Conservation (phyloP, 1,140 invertebrate genomes). For the Ceratoteleas bidentatus region DNA sequence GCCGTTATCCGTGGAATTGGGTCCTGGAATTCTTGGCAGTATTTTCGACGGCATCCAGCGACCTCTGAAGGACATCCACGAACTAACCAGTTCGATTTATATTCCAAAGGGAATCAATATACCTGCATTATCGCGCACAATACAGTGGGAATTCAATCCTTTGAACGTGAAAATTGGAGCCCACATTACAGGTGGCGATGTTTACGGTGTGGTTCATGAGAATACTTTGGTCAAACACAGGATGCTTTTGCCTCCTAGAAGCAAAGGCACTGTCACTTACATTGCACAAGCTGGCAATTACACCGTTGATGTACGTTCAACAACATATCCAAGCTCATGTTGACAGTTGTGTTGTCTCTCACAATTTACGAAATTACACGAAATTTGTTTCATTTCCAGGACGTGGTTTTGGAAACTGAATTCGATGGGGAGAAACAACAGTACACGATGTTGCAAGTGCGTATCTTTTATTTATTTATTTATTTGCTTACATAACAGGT, state of each 20-base stretch:
- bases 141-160: constrained; percentile 97
- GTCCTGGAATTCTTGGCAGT: constrained; percentile 99
- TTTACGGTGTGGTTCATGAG: constrained; percentile 97
- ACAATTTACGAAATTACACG: constrained; percentile 65
- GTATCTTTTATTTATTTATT: no score
- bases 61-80: constrained; percentile 97
- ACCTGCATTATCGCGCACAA: constrained; percentile 91
- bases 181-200: constrained; percentile 98
- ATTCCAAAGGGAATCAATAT: constrained; percentile 99
- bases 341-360: no score
- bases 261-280: constrained; percentile 97
- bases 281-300: constrained; percentile 98
- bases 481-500: no score
- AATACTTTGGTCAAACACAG: constrained; percentile 98
- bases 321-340: no score
- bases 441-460: constrained; percentile 95
- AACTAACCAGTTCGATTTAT: constrained; percentile 97
- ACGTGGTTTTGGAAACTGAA: constrained; percentile 97
- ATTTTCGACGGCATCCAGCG: constrained; percentile 99
- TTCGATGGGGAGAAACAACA: constrained; percentile 97
- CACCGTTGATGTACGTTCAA: constrained; percentile 88
- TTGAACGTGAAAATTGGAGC: constrained; percentile 91
- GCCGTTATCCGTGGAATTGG: constrained; percentile 98
- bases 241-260: constrained; percentile 95
- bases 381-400: constrained; percentile 81